Base-by-base conservation (phyloP, 64 coral and sea anemone genomes). In the Anthopleura sola region DNA sequence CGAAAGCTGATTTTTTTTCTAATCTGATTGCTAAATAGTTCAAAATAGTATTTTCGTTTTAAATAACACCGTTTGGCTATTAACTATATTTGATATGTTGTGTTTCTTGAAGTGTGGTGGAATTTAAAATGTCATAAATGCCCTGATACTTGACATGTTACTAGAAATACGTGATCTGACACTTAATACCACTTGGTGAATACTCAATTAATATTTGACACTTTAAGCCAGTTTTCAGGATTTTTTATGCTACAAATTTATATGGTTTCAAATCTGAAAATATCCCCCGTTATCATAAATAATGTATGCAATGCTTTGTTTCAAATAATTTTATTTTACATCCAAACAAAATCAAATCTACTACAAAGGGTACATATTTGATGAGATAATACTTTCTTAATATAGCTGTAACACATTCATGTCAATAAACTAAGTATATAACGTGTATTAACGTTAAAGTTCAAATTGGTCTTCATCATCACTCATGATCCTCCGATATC, bases 231-330 rank as follows among this genome's bases (percentile, higher is more conserved):
- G n/a, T 64, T 64, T 64, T 64, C 0, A 26, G 60, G 60, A 64
- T 64, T 64, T 8, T 64, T 64, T 64, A n/a, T 0, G 60, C 60
- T 26, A 0, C n/a, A 64, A 64, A 28, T 10, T 64, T n/a, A 64
- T n/a, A 64, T 64, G 60, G 60, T 64, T n/a, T 64, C 60, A 64
- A 64, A 64, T 64, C 20, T 64, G n/a, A 64, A 64, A 64, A 64
- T n/a, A 26, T n/a, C 60, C 60, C 60, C 60, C 20, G 60, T n/a
- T 26, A 64, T 23, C 60, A 64, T n/a, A 24, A 64, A 66, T n/a
- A 44, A 37, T 83, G 23, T 66, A 66, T 66, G 60, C 60, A 66
- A 66, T 66, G 60, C 26, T 66, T 66, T 64, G 21, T 64, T 64
- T 64, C 60, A 64, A 66, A 66, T 66, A 3, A 66, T 66, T 66